These are phyloP conservation scores for Eutolmus rufibarbis DNA, from an alignment of 2,888 invertebrate species.

Conservation along the genomic window DNA sequence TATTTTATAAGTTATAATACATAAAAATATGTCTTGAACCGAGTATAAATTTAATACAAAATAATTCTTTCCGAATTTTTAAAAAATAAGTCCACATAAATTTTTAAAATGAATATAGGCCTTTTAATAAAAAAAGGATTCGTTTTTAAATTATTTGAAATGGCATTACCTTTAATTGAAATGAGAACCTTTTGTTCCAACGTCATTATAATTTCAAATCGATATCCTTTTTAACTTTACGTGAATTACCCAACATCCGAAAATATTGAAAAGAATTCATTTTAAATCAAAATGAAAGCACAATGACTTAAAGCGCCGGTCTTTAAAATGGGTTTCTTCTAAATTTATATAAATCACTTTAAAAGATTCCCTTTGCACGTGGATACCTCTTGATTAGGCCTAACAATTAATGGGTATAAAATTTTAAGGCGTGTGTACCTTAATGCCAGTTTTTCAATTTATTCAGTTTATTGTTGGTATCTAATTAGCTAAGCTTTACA, in stretches of 20 bases:
- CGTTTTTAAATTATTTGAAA: neutral
- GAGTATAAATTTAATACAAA: neutral
- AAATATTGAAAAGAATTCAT: neutral
- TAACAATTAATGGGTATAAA: neutral
- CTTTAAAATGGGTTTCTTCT: neutral
- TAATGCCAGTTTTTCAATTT: neutral
- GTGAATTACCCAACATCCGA: neutral
- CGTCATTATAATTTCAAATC: neutral
- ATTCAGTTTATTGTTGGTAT: neutral
- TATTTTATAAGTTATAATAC: too few species aligned
- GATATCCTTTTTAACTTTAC: neutral
- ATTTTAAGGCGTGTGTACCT: neutral
- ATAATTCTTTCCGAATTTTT: neutral
- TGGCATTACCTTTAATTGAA: neutral
- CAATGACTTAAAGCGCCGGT: neutral
- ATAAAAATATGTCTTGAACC: neutral
- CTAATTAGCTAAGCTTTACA: neutral
- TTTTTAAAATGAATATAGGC: neutral
- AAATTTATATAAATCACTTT: neutral
- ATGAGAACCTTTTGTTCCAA: neutral
- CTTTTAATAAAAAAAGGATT: neutral
- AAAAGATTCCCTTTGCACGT: neutral
- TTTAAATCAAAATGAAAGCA: neutral
- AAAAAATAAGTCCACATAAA: neutral
- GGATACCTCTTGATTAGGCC: neutral